Base-by-base conservation (phyloP, 1,140 invertebrate genomes). In the Odontomachus brunneus region DNA sequence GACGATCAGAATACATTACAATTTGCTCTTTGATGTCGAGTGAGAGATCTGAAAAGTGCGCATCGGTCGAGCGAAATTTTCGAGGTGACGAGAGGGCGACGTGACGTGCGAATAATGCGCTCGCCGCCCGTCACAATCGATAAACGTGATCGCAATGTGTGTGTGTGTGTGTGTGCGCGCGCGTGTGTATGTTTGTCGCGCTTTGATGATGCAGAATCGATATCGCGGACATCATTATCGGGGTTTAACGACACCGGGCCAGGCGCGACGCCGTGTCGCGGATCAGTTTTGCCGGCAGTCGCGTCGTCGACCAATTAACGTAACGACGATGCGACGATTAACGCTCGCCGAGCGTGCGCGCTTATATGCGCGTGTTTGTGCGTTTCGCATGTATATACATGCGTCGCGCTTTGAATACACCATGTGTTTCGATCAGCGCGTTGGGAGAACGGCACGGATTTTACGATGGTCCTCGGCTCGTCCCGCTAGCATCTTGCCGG, bases 191-290 rank as follows among this genome's bases (percentile, higher is more conserved):
- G 67, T 38, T 66, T 38, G 57, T 80, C 82, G 83, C 26, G 63
- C 65, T 85, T 84, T 78, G 72, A 84, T 80, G 73, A 85, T 69
- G 26, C 65, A 62, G 49, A 84, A 84, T 80, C 83, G 82, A 71
- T 78, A 84, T 49, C 71, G 33, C 72, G 82, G 26, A 69, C 74
- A 84, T 80, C 74, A 84, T 84, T 84, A 84, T 67, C 55, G 55
- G n/a, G 26, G 65, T 63, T 84, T 80, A 65, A 82, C 78, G 78
- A 63, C 44, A 38, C 29, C 69, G 22, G 66, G 67, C 38, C 63
- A 26, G 15, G 66, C 65, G 38, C 26, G 0, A 15, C n/a, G 55
- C 65, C n/a, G 53, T 72, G 24, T 19, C 29, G 44, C 60, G 71
- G 62, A 62, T 84, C 53, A 55, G 60, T 84, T 83, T 73, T 82